Percentiles rank a stretch among this genome's conserved stretches.
Evolutionary conservation across 2,888 invertebrate genomes (phyloP).

Genomic region (Heliconius charithonia): DNA sequence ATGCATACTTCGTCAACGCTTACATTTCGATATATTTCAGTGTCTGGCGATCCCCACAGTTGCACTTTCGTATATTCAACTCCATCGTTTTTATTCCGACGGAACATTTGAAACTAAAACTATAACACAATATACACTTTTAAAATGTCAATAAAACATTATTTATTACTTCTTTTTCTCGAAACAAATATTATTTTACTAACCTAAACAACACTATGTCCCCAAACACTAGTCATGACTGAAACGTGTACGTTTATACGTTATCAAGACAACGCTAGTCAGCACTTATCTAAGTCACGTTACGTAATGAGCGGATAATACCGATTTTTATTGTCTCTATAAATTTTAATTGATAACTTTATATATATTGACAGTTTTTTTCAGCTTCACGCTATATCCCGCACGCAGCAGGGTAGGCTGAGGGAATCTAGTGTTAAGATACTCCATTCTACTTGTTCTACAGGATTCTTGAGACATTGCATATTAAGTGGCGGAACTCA

Average conservation of each 20-base stretch:
- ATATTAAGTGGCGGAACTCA: no score
- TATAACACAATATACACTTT: slow-evolving; percentile 8
- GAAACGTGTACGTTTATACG: slow-evolving; percentile 29
- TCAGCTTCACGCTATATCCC: neutral
- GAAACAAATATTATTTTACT: neutral
- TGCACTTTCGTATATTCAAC: slow-evolving; percentile 62
- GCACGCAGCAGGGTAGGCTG: neutral
- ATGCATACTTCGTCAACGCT: slow-evolving; percentile 23
- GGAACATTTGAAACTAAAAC: slow-evolving; percentile 62
- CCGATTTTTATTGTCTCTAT: neutral
- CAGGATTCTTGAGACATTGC: no score
- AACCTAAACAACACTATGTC: slow-evolving; percentile 27
- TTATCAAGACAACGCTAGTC: slow-evolving; percentile 33
- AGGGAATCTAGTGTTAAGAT: no score
- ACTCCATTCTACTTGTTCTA: no score
- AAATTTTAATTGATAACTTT: neutral
- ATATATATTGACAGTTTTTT: neutral
- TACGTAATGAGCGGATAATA: slow-evolving; percentile 25
- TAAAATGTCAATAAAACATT: neutral
- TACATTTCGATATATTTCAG: slow-evolving; percentile 31
- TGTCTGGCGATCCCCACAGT: slow-evolving; percentile 59
- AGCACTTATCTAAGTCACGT: slow-evolving; percentile 30
- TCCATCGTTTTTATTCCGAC: slow-evolving; percentile 63
- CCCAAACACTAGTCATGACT: slow-evolving; percentile 29
- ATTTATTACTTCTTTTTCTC: neutral